Evolutionary conservation across 2,797 vertebrate genomes (phyloP).

Genomic region (Xiphorhynchus erythropygius): DNA sequence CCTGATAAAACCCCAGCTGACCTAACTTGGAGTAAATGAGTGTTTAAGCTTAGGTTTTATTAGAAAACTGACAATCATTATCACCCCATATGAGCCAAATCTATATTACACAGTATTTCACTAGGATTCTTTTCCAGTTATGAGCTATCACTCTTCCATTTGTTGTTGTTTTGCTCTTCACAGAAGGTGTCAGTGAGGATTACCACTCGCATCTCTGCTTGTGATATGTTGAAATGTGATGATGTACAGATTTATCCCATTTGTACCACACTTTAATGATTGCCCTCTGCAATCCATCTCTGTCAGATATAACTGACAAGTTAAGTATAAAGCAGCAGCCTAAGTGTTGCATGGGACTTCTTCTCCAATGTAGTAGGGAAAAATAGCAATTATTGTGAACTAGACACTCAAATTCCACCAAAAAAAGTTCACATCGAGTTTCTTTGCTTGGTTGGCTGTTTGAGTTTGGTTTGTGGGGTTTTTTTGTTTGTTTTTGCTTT

Average conservation of each 20-base stretch:
- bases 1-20: neutral
- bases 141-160: neutral
- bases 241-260: neutral
- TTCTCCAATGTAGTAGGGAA: neutral
- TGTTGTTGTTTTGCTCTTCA: neutral
- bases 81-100: neutral
- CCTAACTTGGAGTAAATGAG: neutral
- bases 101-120: neutral
- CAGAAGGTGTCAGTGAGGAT: neutral
- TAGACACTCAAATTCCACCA: neutral
- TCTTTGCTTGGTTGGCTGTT: neutral
- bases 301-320: neutral
- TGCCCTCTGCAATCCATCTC: neutral
- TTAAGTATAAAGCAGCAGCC: neutral
- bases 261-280: neutral
- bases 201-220: neutral
- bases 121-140: neutral
- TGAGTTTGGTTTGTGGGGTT: too few species aligned
- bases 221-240: neutral
- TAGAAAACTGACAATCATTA: neutral
- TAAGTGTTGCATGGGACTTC: neutral
- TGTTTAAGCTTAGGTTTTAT: neutral
- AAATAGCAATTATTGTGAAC: neutral
- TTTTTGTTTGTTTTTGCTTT: too few species aligned
- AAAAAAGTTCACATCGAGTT: rapidly evolving